These are phyloP conservation scores for Drosophila jambulina DNA, from an alignment of 1,140 invertebrate species.

Conservation along the genomic window DNA sequence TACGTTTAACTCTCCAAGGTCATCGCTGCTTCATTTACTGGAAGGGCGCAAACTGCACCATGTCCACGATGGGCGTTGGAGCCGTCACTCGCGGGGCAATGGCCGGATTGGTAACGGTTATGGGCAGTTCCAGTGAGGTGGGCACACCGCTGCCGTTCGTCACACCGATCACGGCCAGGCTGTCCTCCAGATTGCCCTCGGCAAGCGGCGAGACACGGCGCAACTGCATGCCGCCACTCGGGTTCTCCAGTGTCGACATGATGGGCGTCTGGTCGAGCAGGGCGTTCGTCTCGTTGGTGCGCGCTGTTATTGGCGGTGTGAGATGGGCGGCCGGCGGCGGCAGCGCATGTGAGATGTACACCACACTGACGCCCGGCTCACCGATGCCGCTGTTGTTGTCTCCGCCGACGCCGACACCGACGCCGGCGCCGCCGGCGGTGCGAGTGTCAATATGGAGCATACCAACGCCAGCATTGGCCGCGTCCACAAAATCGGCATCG, in stretches of 20 bases:
- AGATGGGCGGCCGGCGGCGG: slow-evolving; percentile 43
- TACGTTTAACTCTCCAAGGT: neutral
- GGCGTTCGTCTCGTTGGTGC: slow-evolving; percentile 88
- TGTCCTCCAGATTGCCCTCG: slow-evolving; percentile 85
- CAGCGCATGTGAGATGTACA: slow-evolving; percentile 35
- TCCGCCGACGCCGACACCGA: neutral
- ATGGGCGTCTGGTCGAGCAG: slow-evolving; percentile 91
- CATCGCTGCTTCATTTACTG: slow-evolving; percentile 29
- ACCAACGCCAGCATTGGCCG: slow-evolving; percentile 50
- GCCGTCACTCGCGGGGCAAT: slow-evolving; percentile 86
- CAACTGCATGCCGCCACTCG: slow-evolving; percentile 69
- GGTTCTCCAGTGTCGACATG: slow-evolving; percentile 91
- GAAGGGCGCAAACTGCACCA: slow-evolving; percentile 57
- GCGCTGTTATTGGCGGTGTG: slow-evolving; percentile 70
- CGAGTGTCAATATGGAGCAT: slow-evolving; percentile 71
- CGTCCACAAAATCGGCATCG: slow-evolving; percentile 28
- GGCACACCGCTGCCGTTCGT: slow-evolving; percentile 86
- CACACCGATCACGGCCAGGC: slow-evolving; percentile 87
- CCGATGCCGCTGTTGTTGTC: neutral
- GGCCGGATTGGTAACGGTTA: slow-evolving; percentile 89
- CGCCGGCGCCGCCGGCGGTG: neutral
- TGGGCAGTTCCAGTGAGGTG: slow-evolving; percentile 88
- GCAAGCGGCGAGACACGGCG: slow-evolving; percentile 47
- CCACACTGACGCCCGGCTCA: slow-evolving; percentile 10
- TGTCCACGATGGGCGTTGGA: slow-evolving; percentile 21